Base-by-base conservation (phyloP, 1,140 invertebrate species). In the Leptinotarsa texana region DNA sequence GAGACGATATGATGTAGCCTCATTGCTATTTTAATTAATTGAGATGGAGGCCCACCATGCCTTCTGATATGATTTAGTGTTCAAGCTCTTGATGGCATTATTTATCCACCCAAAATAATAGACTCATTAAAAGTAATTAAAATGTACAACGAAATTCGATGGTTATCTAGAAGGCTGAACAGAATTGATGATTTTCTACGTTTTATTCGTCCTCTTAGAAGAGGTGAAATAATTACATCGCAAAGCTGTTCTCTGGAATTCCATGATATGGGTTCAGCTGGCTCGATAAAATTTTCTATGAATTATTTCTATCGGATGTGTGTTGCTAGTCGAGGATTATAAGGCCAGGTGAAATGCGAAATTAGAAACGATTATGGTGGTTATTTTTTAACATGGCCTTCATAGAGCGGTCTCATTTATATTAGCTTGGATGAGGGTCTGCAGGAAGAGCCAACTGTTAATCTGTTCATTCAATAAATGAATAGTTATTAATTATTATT, bases 101-200 rank as follows among this genome's bases (percentile, higher is more conserved):
- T 73, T 73, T 33, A 65, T 63, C 62, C 57, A 48, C 47, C 61
- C 21, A 22, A 73, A 65, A 73, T 63, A 73, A 73, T 73, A 63
- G 71, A 73, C 71, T 73, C 63, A 73, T 73, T 73, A 73, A 65
- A 42, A 73, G 71, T 73, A 73, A 73, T 73, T 73, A 73, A 73
- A 73, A 63, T 66, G 63, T 73, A 73, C 61, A 49, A 73, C 61
- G 22, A 73, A 73, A 61, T 72, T 72, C 33, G 71, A 73, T 73
- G 18, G 61, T 73, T 73, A 73, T 73, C 71, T 42, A 2, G 27
- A 65, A 73, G 47, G n/a, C 24, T 47, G 33, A 63, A 57, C 71
- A 65, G 71, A 73, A 73, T 73, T 73, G 42, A 63, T 66, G 65
- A 65, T 73, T 65, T 63, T 71, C 51, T 47, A 24, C 17, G 69